phyloP scores from a whole-genome alignment of 2,888 invertebrate genomes.

The Sympetrum striolatum region DNA sequence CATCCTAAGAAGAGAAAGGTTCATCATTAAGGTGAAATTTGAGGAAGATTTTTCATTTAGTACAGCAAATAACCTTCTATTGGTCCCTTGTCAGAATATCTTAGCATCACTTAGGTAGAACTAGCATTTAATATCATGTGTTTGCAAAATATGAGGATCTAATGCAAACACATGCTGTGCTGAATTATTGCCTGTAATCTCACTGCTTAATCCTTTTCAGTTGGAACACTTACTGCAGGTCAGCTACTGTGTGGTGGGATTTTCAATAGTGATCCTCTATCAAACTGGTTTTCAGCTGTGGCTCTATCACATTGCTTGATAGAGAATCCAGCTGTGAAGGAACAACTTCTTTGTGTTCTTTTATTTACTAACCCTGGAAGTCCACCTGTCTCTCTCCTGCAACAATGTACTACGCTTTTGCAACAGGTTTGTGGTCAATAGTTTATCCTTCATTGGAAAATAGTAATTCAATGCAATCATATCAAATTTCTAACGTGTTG shows the following conservation, averaged over 20 bases:
- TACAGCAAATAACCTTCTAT: no score
- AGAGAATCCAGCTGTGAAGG: constrained; percentile 84
- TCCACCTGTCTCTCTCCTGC: constrained; percentile 86
- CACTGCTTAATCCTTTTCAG: constrained; percentile 48
- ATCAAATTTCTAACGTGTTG: neutral
- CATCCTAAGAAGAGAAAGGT: no score
- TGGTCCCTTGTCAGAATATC: no score
- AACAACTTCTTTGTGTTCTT: constrained; percentile 88
- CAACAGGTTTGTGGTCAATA: constrained; percentile 67
- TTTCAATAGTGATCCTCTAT: constrained; percentile 84
- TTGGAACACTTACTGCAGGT: constrained; percentile 66
- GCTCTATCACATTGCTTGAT: constrained; percentile 89
- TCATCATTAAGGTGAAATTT: no score
- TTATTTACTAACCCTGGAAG: constrained; percentile 84
- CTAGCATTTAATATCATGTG: no score
- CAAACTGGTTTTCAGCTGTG: constrained; percentile 95
- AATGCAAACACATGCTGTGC: no score
- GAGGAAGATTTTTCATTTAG: no score
- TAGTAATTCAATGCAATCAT: neutral
- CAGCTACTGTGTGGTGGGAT: constrained; percentile 93
- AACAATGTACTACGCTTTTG: constrained; percentile 84
- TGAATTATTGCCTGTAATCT: no score
- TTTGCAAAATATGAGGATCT: no score
- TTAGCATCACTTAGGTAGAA: no score
- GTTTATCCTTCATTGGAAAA: neutral